A percentile compares a stretch with the other conserved stretches of the same genome.
Conservation (phyloP, 2,888 invertebrate genomes). For the Adelognathus sp. region DNA sequence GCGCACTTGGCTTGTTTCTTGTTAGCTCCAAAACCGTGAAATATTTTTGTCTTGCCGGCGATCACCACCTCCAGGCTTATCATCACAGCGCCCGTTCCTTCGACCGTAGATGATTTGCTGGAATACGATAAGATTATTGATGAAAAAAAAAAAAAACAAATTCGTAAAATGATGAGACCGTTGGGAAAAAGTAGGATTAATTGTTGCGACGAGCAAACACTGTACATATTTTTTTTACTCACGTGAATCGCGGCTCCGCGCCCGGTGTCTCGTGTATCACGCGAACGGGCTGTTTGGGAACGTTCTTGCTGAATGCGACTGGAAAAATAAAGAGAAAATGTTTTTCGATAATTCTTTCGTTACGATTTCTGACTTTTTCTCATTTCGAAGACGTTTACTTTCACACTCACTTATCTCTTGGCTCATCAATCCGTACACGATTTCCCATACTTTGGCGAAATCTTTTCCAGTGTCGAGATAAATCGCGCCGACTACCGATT, state of each 20-base stretch:
- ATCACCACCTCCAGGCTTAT: conserved; percentile 85
- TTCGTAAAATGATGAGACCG: not conserved
- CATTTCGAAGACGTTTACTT: not conserved
- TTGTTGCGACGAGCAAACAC: not conserved
- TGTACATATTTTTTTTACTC: conserved; percentile 80
- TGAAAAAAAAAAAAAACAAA: not conserved
- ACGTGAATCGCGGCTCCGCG: conserved; percentile 89
- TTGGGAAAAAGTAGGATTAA: not conserved
- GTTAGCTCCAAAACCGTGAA: conserved; percentile 88
- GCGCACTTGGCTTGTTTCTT: conserved; percentile 88
- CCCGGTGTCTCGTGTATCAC: conserved; percentile 92
- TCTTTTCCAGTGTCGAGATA: conserved; percentile 89
- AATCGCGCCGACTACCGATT: conserved; percentile 93
- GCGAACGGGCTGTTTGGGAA: conserved; percentile 96
- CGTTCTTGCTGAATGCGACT: conserved; percentile 89
- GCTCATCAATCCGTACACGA: conserved; percentile 92
- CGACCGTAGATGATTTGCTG: conserved; percentile 69
- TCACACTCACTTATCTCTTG: conserved; percentile 87
- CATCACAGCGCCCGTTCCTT: conserved; percentile 80
- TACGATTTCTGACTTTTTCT: not conserved
- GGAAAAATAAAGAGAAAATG: conserved; percentile 62
- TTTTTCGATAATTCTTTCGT: not conserved
- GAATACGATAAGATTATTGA: not conserved
- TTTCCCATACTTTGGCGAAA: conserved; percentile 89
- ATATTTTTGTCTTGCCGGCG: conserved; percentile 83